Conservation (phyloP, 2,888 invertebrate genomes). For the Microdon myrmicae region DNA sequence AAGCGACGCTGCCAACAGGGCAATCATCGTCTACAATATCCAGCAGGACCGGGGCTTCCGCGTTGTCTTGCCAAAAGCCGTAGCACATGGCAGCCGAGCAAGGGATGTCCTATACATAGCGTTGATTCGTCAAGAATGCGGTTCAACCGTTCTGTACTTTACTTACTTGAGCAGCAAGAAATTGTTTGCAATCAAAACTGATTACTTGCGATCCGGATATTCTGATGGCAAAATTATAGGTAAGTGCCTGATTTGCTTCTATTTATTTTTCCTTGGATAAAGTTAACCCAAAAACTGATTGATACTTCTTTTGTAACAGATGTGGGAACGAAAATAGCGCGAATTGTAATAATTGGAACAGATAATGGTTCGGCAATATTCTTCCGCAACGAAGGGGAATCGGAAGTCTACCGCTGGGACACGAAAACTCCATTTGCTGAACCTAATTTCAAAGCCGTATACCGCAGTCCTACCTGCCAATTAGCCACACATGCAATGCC, state of each 20-base stretch:
- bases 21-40: slow-evolving; percentile 76
- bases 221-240: slow-evolving; percentile 69
- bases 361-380: slow-evolving; percentile 72
- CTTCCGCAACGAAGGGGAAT: slow-evolving; percentile 71
- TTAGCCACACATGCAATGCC: slow-evolving; percentile 72
- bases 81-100: slow-evolving; percentile 68
- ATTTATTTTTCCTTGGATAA: neutral
- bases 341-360: slow-evolving; percentile 72
- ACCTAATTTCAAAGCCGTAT: slow-evolving; percentile 69
- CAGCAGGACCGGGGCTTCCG: slow-evolving; percentile 73
- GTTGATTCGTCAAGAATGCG: slow-evolving; percentile 71
- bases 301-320: slow-evolving; percentile 60
- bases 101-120: slow-evolving; percentile 76
- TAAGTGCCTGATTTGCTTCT: slow-evolving; percentile 59
- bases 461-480: slow-evolving; percentile 68
- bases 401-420: slow-evolving; percentile 73
- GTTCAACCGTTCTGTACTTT: slow-evolving; percentile 71
- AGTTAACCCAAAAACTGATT: slow-evolving; percentile 1
- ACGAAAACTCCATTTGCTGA: slow-evolving; percentile 66
- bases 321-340: slow-evolving; percentile 71
- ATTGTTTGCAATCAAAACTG: slow-evolving; percentile 74
- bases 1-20: slow-evolving; percentile 76
- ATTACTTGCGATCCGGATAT: slow-evolving; percentile 71
- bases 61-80: slow-evolving; percentile 72
- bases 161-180: slow-evolving; percentile 74